Conservation (phyloP, 2,888 invertebrate species). For the Seladonia tumulorum region DNA sequence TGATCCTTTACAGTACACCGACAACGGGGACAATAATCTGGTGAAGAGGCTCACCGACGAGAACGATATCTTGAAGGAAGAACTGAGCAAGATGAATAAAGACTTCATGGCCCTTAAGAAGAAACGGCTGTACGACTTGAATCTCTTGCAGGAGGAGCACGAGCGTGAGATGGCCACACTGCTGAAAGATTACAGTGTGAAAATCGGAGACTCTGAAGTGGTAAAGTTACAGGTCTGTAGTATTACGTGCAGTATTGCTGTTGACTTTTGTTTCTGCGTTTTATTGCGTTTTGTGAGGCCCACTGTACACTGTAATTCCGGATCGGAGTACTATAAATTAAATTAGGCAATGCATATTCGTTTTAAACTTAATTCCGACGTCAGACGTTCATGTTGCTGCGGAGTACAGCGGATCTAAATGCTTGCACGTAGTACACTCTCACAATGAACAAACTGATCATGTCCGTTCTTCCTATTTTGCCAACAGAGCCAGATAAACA, state of each 20-base stretch:
- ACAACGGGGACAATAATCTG: constrained; percentile 83
- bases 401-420: not conserved
- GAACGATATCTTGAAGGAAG: constrained; percentile 87
- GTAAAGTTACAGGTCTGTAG: constrained; percentile 81
- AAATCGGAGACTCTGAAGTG: constrained; percentile 81
- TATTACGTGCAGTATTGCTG: constrained; percentile 47
- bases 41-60: constrained; percentile 85
- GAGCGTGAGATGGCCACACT: constrained; percentile 83
- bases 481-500: constrained; percentile 88
- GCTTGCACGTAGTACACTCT: constrained; percentile 51
- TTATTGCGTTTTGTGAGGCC: not conserved
- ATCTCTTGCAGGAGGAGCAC: constrained; percentile 85
- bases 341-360: no score
- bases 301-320: no score
- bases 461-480: not conserved
- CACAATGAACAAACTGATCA: not conserved
- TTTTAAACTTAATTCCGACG: no score
- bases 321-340: no score
- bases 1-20: constrained; percentile 82
- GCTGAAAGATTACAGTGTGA: constrained; percentile 82
- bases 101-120: constrained; percentile 91
- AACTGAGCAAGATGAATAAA: constrained; percentile 89
- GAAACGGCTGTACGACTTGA: constrained; percentile 92
- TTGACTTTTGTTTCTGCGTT: constrained; percentile 15
- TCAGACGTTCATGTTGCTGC: no score